Evolutionary conservation across 1,140 invertebrate genomes (phyloP), one percentile per base, ranked within the genome.

Genomic region (Tenebrio molitor): DNA sequence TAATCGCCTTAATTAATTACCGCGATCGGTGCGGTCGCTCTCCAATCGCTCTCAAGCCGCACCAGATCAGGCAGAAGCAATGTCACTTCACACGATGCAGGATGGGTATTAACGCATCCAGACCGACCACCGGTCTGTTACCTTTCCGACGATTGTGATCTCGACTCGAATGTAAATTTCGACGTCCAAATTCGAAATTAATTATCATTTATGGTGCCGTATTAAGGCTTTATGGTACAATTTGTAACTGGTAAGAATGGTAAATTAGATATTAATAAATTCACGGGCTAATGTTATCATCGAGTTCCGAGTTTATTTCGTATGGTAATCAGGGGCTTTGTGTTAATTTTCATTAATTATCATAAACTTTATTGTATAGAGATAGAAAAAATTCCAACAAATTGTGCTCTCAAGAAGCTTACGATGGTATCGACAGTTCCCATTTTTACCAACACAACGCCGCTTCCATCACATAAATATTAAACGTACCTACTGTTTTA

Each of bases 261-360:
- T 10, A 29, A 58, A 58, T 58, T 58, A 58, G 23, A 29, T 58
- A 58, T 58, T 58, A 58, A 58, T 58, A 58, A 58, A 58, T 58
- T 58, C 50, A 58, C 29, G 23, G 50, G 8, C 15, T 50, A 58
- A 58, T 58, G 23, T 58, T 58, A 58, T 58, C 50, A 29, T 58
- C 44, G 44, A 29, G 23, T 58, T 33, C 7, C 12, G 50, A 53
- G 50, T 58, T 58, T 58, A 58, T 58, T 58, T 50, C 17, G 44
- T 58, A 58, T 58, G 50, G 10, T 58, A 58, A 58, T 50, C 44
- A 50, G 4, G 7, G 12, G 50, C 50, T 29, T 58, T 29, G 44
- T 50, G 44, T 50, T 50, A 50, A 58, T 58, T 58, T 58, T 58
- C 50, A 58, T 58, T 58, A 58, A 58, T 58, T 58, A 58, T 29